Conservation (phyloP, 2,888 invertebrate genomes). For the Erynnis tages region DNA sequence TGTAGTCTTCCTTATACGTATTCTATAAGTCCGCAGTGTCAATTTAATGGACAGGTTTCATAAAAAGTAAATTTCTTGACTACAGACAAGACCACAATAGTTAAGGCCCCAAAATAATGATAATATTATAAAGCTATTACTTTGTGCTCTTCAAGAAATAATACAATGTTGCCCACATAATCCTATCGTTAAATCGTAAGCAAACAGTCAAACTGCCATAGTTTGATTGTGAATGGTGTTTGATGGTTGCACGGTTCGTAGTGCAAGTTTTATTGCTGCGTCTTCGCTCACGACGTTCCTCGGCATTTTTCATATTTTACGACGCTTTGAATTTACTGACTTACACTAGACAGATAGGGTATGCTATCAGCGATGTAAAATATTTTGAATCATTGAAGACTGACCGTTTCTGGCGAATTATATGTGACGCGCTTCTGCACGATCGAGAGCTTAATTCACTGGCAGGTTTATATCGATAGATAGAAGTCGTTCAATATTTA, state of each 20-base stretch:
- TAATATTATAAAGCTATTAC: not conserved
- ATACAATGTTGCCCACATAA: not conserved
- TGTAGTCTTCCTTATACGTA: too few relatives aligned
- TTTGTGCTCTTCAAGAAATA: not conserved
- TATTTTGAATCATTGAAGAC: too few relatives aligned
- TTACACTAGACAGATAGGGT: not conserved
- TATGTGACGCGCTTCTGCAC: too few relatives aligned
- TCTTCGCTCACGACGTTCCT: slow-evolving; percentile 45
- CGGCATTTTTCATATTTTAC: slow-evolving; percentile 75
- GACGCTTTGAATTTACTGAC: slow-evolving; percentile 66
- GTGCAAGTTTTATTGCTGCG: slow-evolving; percentile 56
- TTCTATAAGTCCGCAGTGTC: too few relatives aligned
- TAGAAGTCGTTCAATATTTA: too few relatives aligned
- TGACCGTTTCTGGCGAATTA: too few relatives aligned
- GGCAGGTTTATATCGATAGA: too few relatives aligned
- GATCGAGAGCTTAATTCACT: too few relatives aligned
- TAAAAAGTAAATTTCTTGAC: too few relatives aligned
- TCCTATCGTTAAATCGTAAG: slow-evolving; percentile 14
- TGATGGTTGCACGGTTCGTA: slow-evolving; percentile 45
- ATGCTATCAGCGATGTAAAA: not conserved
- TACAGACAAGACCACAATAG: not conserved
- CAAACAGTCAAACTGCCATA: slow-evolving; percentile 11
- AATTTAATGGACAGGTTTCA: too few relatives aligned
- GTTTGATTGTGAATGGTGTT: slow-evolving; percentile 36
- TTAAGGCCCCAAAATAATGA: not conserved